Base-by-base conservation (phyloP, 1,140 invertebrate species). In the Dendroctonus ponderosae region DNA sequence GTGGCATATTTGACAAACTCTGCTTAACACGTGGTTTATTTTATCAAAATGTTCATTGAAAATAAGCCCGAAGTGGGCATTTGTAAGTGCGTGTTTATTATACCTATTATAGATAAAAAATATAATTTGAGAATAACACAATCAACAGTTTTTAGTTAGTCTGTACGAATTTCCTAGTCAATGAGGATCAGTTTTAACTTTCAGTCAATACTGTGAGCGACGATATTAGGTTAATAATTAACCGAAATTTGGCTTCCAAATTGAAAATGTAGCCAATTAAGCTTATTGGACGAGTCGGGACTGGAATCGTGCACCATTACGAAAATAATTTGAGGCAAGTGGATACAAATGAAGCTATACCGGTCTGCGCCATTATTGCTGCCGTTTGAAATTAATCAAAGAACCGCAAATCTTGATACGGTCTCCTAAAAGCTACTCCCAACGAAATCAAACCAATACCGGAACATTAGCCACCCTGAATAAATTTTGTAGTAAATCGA, bases 371-470 rank as follows among this genome's bases (percentile, higher is more conserved):
- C 38, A 63, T 63, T 63, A 63, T 54, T 54, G 42, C 50, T 46
- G 61, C 42, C 14, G 41, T 63, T 63, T 15, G 6, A 15, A 63
- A 63, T 63, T 63, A 63, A 63, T 63, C 61, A 63, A 54, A 63
- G 40, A 12, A 54, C 61, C 61, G 61, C 61, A 63, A 63, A 63
- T 63, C 61, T 54, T 63, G 61, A 63, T 50, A 12, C 44, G 61
- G 61, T 41, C 61, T 41, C 59, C 9, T 51, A 51, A 62, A 62
- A 62, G 59, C 59, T 44, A 43, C 26, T 62, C 42, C 49, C 15
- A 12, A 59, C 42, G 57, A 59, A 59, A 59, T 59, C 42, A 59
- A 59, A 59, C 39, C 43, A 43, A 9, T 49, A 26, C 15, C 37
- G 15, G 38, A 62, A 62, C 59, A 50, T 51, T 62, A 62, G 14